Evolutionary conservation across 2,888 invertebrate species (phyloP), one percentile per base, ranked within the genome.

Genomic region (Acleris literana): DNA sequence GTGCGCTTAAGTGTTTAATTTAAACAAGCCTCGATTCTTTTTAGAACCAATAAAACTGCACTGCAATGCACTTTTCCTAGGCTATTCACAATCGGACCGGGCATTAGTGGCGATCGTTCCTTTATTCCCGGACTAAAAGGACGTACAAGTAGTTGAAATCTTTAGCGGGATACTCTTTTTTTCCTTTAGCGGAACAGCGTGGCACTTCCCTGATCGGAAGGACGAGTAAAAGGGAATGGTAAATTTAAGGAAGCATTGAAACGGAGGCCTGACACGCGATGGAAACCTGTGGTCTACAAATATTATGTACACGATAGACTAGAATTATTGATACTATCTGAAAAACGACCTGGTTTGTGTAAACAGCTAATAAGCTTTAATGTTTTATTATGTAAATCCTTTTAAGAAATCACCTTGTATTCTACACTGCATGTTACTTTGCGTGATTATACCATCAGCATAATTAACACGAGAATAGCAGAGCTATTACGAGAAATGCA

Each of bases 81-180:
- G 59, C 69, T 64, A 71, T 73, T 71, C 70, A 67, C 67, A 57
- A 71, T 72, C 67, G 67, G 70, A 71, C 70, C 69, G 72, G 71
- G 72, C 78, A 82, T 86, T 86, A 84, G 81, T 71, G 71, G 69
- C 69, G 76, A 85, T 83, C 79, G 77, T 81, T 84, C 81, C 80
- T 83, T 81, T 64, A 54, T 25, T 54, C 43, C 25, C 18, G 16
- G 13, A 17, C 9, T 20, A 59, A 54, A 59, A 46, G 29, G 39
- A 39, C 46, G 25, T 58, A 17, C 33, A 17, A 17, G 3, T 39
- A 13, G 13, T 22, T 17, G 22, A 22, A 33, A 29, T 20, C 51
- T 20, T 17, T n/a, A 43, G 43, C 18, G 7, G 22, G 54, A 48
- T 54, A 48, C 39, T 25, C 2, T 18, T 9, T 59, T 60, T n/a